Percentiles rank a stretch among this genome's conserved stretches.
Evolutionary conservation across 2,888 invertebrate genomes (phyloP).

Genomic region (Petrolisthes cinctipes): DNA sequence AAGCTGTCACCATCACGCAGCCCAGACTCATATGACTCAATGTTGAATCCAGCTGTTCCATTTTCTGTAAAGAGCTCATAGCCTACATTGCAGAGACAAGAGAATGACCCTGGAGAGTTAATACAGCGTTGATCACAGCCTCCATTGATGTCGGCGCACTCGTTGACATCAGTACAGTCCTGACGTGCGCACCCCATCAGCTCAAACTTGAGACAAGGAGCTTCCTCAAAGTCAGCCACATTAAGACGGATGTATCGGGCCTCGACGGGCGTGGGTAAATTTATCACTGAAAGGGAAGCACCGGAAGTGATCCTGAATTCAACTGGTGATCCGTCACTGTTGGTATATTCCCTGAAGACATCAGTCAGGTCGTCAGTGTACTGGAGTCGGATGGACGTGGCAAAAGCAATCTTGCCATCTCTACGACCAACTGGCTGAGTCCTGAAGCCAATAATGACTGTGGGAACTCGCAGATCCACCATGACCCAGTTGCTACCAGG

Average conservation of each 20-base stretch:
- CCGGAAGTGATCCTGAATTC: constrained; percentile 92
- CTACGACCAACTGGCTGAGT: constrained; percentile 88
- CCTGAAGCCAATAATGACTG: constrained; percentile 88
- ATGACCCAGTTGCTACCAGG: constrained; percentile 90
- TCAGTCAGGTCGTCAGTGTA: constrained; percentile 91
- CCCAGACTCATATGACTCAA: constrained; percentile 87
- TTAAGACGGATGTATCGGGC: constrained; percentile 88
- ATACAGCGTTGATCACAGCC: constrained; percentile 94
- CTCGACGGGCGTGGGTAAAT: constrained; percentile 91
- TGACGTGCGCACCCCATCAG: constrained; percentile 92
- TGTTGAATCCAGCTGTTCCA: constrained; percentile 88
- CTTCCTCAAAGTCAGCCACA: constrained; percentile 79
- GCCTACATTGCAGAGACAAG: constrained; percentile 91
- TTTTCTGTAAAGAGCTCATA: constrained; percentile 87
- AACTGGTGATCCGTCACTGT: constrained; percentile 91
- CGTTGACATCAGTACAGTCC: constrained; percentile 90
- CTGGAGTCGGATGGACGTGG: constrained; percentile 88
- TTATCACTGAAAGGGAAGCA: constrained; percentile 85
- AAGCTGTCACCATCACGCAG: constrained; percentile 88
- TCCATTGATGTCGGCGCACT: constrained; percentile 87
- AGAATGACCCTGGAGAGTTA: constrained; percentile 87
- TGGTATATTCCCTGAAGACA: constrained; percentile 89
- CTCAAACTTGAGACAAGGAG: constrained; percentile 90
- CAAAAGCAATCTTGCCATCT: constrained; percentile 85
- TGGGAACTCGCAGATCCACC: constrained; percentile 88